These are phyloP conservation scores for Alfaro cultratus DNA, from an alignment of 2,797 vertebrate genomes.

Conservation along the genomic window DNA sequence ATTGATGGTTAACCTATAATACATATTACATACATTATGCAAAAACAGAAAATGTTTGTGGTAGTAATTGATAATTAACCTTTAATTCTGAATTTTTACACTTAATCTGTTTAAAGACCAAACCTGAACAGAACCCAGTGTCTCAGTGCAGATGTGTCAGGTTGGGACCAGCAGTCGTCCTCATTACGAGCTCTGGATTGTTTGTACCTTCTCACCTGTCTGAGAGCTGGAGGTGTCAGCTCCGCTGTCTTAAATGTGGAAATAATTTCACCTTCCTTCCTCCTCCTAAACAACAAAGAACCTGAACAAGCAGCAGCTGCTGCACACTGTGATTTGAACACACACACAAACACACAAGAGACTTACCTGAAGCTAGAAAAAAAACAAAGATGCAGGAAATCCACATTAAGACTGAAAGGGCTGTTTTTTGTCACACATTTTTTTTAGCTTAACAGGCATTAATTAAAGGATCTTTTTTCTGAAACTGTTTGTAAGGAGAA, in stretches of 20 bases:
- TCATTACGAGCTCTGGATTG: slow-evolving; percentile 67
- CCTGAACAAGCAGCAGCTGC: not conserved
- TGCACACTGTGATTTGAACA: slow-evolving; percentile 34
- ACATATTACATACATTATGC: not conserved
- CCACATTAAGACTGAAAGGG: slow-evolving; percentile 47
- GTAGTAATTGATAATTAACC: not conserved
- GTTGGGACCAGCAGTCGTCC: slow-evolving; percentile 24
- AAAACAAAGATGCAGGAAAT: slow-evolving; percentile 30
- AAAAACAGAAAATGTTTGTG: not conserved
- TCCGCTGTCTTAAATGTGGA: slow-evolving; percentile 74
- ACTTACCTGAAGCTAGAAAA: slow-evolving; percentile 30
- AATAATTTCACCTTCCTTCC: slow-evolving; percentile 69
- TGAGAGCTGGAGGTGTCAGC: slow-evolving; percentile 74
- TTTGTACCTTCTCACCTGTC: slow-evolving; percentile 77
- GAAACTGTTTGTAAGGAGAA: not conserved
- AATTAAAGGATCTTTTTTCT: slow-evolving; percentile 22
- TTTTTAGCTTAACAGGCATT: slow-evolving; percentile 19
- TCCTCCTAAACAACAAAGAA: slow-evolving; percentile 35
- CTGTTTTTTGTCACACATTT: slow-evolving; percentile 35
- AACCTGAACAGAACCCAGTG: not conserved
- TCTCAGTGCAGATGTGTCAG: not conserved
- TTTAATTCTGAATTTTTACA: not conserved
- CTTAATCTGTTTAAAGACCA: not conserved
- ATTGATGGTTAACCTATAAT: not conserved
- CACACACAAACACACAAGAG: not conserved